Percentiles rank a stretch among this genome's conserved stretches.
Conservation (phyloP, 2,888 invertebrate genomes). For the Laspeyria flexula region DNA sequence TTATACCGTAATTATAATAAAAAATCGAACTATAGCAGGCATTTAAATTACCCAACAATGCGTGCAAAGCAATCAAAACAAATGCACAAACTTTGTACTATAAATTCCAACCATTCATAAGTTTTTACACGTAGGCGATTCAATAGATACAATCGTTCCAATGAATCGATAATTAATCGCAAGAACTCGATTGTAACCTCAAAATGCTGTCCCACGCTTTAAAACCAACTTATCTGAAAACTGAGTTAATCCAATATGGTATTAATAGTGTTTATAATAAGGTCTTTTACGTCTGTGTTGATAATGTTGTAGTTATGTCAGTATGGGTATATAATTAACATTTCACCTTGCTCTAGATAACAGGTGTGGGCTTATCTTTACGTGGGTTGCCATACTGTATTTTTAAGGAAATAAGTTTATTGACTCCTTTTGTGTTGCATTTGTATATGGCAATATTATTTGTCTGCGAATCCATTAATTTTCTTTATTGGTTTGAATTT, state of each 20-base stretch:
- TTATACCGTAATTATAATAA: no score
- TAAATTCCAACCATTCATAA: conserved; percentile 55
- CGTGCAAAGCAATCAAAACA: conserved; percentile 24
- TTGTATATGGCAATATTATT: background rate
- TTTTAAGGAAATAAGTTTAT: conserved; percentile 29
- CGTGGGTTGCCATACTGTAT: conserved; percentile 28
- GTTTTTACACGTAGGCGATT: conserved; percentile 60
- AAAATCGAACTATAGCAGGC: no score
- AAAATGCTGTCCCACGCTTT: conserved; percentile 73
- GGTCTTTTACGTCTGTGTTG: conserved; percentile 27
- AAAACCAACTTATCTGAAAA: conserved; percentile 2
- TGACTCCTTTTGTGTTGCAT: conserved; percentile 7
- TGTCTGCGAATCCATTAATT: background rate
- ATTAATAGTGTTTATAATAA: conserved; percentile 42
- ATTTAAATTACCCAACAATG: conserved; percentile 9
- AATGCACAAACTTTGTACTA: conserved; percentile 41
- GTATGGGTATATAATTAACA: conserved; percentile 68
- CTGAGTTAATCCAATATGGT: conserved; percentile 34
- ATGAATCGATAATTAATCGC: conserved; percentile 68
- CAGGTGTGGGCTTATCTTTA: conserved; percentile 52
- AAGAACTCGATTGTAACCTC: conserved; percentile 72
- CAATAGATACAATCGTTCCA: conserved; percentile 58
- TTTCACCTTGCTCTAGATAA: conserved; percentile 75
- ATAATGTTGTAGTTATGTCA: conserved; percentile 46
- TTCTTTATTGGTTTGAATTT: background rate